Conservation (phyloP, 2,888 invertebrate species). For the Dryobotodes eremita region DNA sequence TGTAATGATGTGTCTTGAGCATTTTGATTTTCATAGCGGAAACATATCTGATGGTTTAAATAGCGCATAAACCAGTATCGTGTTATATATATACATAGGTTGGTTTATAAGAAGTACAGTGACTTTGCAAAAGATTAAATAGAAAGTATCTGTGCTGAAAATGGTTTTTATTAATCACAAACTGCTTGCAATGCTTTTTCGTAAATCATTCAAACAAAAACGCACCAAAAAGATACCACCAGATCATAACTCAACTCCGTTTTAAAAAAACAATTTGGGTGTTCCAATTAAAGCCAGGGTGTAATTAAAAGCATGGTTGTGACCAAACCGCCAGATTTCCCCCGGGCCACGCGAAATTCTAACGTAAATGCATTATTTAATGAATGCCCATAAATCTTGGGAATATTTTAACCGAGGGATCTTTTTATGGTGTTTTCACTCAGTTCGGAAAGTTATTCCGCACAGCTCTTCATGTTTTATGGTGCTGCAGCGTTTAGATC, state of each 20-base stretch:
- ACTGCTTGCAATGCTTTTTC: not conserved
- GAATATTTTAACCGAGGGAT: conserved; percentile 56
- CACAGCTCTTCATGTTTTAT: conserved; percentile 64
- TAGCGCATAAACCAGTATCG: not conserved
- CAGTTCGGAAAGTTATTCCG: conserved; percentile 62
- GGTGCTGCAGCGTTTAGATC: conserved; percentile 48
- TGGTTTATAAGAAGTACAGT: not conserved
- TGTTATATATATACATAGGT: not conserved
- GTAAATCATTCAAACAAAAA: conserved; percentile 8
- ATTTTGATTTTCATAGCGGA: not conserved
- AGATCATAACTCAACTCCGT: conserved; percentile 49
- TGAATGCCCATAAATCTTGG: conserved; percentile 62
- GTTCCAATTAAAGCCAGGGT: conserved; percentile 40
- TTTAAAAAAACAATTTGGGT: conserved; percentile 54
- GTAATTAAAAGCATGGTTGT: conserved; percentile 65
- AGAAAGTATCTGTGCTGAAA: not conserved
- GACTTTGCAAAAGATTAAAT: too few relatives aligned
- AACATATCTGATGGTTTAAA: not conserved
- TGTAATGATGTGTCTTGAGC: not conserved
- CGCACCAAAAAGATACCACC: conserved; percentile 27
- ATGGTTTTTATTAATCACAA: not conserved
- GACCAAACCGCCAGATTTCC: conserved; percentile 62
- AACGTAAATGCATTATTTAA: conserved; percentile 68
- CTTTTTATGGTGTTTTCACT: conserved; percentile 66
- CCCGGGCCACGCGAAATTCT: conserved; percentile 49